Percentiles rank a stretch among this genome's conserved stretches.
These are phyloP conservation scores for Trinorchestia longiramus DNA, from an alignment of 1,140 invertebrate genomes.

Conservation along the genomic window DNA sequence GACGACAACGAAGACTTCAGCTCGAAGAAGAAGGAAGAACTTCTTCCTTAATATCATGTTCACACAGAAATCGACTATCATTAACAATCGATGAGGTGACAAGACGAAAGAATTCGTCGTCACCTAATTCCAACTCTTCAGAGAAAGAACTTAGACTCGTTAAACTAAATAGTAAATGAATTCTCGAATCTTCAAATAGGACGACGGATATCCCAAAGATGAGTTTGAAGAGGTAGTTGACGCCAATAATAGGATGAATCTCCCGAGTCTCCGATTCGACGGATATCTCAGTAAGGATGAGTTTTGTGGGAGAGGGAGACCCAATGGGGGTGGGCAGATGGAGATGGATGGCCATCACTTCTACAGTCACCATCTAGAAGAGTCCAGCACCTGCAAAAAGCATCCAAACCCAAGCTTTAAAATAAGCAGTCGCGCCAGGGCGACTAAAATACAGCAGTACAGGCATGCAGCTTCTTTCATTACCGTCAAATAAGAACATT, in stretches of 20 bases:
- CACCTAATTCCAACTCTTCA: background rate
- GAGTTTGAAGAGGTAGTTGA: background rate
- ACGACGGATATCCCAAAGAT: background rate
- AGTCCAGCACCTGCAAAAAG: slow-evolving; percentile 40
- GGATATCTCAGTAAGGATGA: background rate
- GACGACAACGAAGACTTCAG: background rate
- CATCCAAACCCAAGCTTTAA: slow-evolving; percentile 42
- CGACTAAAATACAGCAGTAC: slow-evolving; percentile 22
- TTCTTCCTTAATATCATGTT: background rate
- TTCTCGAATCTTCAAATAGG: background rate
- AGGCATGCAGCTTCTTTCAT: slow-evolving; percentile 23
- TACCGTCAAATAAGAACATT: background rate
- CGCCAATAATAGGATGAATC: background rate
- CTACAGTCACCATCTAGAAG: slow-evolving; percentile 36
- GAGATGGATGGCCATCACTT: background rate
- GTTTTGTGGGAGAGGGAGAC: slow-evolving; percentile 16
- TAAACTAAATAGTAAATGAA: background rate
- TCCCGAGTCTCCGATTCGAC: background rate
- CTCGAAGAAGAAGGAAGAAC: background rate
- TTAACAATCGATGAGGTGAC: background rate
- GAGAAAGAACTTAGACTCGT: background rate
- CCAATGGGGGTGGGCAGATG: background rate
- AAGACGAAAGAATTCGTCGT: background rate
- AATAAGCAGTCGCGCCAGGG: slow-evolving; percentile 21
- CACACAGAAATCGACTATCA: background rate